phyloP scores from a whole-genome alignment of 2,113 vertebrate genomes.

The Callospermophilus lateralis region DNA sequence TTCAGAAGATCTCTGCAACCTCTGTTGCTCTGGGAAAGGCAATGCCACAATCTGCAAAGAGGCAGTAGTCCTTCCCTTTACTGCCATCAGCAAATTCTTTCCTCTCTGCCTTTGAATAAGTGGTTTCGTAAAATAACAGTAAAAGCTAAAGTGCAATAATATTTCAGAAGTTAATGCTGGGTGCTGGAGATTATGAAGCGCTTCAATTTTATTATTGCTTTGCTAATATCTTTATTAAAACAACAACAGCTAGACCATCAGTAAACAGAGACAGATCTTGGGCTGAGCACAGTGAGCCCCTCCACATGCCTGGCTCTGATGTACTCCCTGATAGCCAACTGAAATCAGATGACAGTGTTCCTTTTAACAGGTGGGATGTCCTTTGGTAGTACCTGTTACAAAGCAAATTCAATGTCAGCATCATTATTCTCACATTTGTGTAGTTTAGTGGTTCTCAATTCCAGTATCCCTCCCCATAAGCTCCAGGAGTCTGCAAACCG shows the following conservation, averaged over 20 bases:
- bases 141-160: conserved; percentile 54
- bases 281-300: not conserved
- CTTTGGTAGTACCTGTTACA: not conserved
- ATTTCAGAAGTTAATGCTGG: conserved; percentile 78
- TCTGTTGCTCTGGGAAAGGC: not conserved
- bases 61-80: not conserved
- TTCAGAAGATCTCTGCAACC: not conserved
- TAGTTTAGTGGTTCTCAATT: not conserved
- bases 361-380: not conserved
- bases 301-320: not conserved
- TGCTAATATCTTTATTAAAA: conserved; percentile 73
- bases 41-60: not conserved
- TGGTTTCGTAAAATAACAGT: conserved; percentile 63
- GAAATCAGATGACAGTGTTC: not conserved
- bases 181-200: conserved; percentile 4
- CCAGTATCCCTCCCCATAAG: not conserved
- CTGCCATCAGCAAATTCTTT: not conserved
- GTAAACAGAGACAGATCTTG: conserved; percentile 7
- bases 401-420: not conserved
- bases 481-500: not conserved
- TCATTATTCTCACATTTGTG: not conserved
- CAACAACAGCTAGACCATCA: conserved; percentile 24
- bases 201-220: conserved; percentile 67
- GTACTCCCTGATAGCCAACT: not conserved
- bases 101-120: conserved; percentile 55